phyloP scores from a whole-genome alignment of 2,797 vertebrate genomes.

The Trematomus bernacchii region DNA sequence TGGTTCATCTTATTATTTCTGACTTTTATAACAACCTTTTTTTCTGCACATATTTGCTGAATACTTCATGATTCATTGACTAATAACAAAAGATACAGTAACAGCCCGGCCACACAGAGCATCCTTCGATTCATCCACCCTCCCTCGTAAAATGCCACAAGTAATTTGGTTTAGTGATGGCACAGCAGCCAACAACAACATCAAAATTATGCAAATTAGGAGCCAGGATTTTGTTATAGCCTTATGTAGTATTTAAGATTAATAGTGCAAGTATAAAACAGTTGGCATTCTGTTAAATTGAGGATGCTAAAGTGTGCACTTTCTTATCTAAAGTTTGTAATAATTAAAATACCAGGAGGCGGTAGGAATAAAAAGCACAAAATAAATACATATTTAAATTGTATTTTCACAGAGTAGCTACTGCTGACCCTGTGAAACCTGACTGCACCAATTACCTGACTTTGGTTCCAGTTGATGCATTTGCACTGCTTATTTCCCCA shows the following conservation, averaged over 20 bases:
- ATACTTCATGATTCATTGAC: background rate
- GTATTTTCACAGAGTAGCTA: slow-evolving; percentile 12
- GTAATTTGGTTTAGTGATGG: slow-evolving; percentile 25
- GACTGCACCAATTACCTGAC: background rate
- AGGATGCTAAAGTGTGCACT: slow-evolving; percentile 3
- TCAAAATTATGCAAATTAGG: slow-evolving; percentile 42
- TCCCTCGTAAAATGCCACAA: slow-evolving; percentile 2
- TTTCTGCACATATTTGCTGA: background rate
- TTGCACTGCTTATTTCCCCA: slow-evolving; percentile 25
- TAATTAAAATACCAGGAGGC: slow-evolving; percentile 11
- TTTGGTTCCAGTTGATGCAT: slow-evolving; percentile 31
- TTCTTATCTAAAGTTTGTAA: slow-evolving; percentile 22
- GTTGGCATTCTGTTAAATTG: slow-evolving; percentile 22
- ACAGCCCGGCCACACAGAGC: background rate
- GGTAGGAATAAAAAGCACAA: slow-evolving; percentile 1
- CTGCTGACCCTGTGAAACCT: slow-evolving; percentile 25
- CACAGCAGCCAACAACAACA: slow-evolving; percentile 14
- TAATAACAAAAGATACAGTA: background rate
- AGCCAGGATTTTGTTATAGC: slow-evolving; percentile 27
- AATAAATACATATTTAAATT: slow-evolving; percentile 24
- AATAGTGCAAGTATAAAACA: slow-evolving; percentile 45
- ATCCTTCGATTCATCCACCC: slow-evolving; percentile 16
- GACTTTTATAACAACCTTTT: background rate
- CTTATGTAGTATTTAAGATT: slow-evolving; percentile 41
- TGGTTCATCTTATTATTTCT: background rate